phyloP scores from a whole-genome alignment of 2,888 invertebrate genomes.

The Cataglyphis livida region DNA sequence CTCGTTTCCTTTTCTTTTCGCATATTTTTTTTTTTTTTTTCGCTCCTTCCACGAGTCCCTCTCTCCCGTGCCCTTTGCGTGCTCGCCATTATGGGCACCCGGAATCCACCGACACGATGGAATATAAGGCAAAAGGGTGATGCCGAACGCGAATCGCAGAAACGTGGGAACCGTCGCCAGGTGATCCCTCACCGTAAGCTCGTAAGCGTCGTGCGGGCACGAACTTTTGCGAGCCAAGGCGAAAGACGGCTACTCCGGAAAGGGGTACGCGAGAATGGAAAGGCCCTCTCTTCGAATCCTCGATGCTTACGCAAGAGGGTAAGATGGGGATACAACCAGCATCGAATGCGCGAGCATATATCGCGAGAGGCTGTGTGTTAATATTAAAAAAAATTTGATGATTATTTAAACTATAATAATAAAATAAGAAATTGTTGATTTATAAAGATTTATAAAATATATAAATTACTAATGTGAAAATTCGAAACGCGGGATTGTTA shows the following conservation, averaged over 20 bases:
- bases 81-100: slow-evolving; percentile 70
- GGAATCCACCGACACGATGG: slow-evolving; percentile 72
- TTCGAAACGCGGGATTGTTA: background rate
- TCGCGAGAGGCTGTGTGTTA: background rate
- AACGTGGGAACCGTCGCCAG: slow-evolving; percentile 85
- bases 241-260: slow-evolving; percentile 67
- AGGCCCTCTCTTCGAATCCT: slow-evolving; percentile 50
- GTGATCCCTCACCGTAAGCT: slow-evolving; percentile 78
- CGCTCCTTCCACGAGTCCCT: slow-evolving; percentile 14
- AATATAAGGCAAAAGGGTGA: slow-evolving; percentile 77
- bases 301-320: slow-evolving; percentile 34
- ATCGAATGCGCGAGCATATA: background rate
- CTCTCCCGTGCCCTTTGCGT: slow-evolving; percentile 47
- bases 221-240: slow-evolving; percentile 70
- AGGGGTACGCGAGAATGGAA: slow-evolving; percentile 67
- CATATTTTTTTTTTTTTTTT: slow-evolving; percentile 50
- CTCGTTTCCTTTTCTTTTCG: slow-evolving; percentile 77
- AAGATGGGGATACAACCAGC: slow-evolving; percentile 31
- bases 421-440: background rate
- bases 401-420: slow-evolving; percentile 1
- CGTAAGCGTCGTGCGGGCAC: slow-evolving; percentile 61
- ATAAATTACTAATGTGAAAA: background rate
- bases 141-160: slow-evolving; percentile 83
- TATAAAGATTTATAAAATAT: background rate
- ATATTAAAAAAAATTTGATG: background rate